Evolutionary conservation across 2,888 invertebrate species (phyloP), one percentile per base, ranked within the genome.

Genomic region (Cryptocheilus praepositus): DNA sequence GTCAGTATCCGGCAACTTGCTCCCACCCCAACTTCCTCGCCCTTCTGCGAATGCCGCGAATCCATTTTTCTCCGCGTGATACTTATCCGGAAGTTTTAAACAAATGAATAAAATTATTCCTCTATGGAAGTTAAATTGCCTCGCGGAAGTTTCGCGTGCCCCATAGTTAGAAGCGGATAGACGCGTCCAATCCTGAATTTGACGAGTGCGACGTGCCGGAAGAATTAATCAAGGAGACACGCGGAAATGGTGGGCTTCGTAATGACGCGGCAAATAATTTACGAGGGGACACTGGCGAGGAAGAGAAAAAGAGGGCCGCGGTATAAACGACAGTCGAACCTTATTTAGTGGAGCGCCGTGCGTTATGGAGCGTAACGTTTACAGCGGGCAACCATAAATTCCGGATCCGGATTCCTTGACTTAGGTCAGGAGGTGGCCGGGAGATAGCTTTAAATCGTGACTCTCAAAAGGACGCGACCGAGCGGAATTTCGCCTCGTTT

Each of bases 91-190:
- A 22, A 74, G 68, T 71, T 76, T 76, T 69, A 67, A 72, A 77
- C 63, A 75, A 79, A 79, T 79, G 76, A 76, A 77, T 79, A 73
- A 76, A 79, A 79, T 79, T 75, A 76, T 76, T 79, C 71, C 69
- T 68, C 66, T 74, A 75, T 71, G 64, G 71, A 79, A 79, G 76
- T 79, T 79, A 77, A 79, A 79, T 79, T 79, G 70, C 79, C 77
- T 79, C 58, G 62, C 59, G 67, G 68, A 73, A 79, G 74, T 79
- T 72, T 36, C 3, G 46, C 58, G 3, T 11, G 7, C 13, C 4
- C 13, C 43, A 55, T 51, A 52, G 15, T 52, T 53, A 62, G 67
- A 71, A 64, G 65, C 55, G 56, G 63, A 76, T 70, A 36, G 36
- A 36, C 36, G 36, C 36, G 36, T 36, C 11, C 36, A 36, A 7